These are phyloP conservation scores for Cassiopea xamachana DNA, from an alignment of 30 jellyfish, hydroid and myxozoan genomes.

Conservation along the genomic window DNA sequence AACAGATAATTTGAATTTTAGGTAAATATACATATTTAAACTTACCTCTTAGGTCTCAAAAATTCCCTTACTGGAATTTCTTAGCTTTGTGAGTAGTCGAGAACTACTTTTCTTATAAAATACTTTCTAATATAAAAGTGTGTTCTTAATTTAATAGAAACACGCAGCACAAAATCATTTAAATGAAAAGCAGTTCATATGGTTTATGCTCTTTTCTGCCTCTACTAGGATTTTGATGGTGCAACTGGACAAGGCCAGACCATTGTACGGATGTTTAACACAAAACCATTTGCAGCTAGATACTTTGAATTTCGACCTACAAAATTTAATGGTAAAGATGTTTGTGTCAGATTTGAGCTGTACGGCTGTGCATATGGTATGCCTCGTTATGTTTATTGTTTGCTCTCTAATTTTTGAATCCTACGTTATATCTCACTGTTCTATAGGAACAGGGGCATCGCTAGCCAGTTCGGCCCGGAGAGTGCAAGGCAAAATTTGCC, in stretches of 20 bases:
- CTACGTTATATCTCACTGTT: neutral
- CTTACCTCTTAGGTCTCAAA: too few relatives aligned
- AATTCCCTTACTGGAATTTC: too few relatives aligned
- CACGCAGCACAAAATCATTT: too few relatives aligned
- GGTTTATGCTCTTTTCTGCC: neutral
- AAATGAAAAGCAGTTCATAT: neutral
- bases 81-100: too few relatives aligned
- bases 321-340: slow-evolving; percentile 2
- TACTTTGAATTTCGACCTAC: slow-evolving; percentile 50
- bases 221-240: slow-evolving; percentile 27
- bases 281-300: slow-evolving; percentile 50
- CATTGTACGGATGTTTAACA: slow-evolving; percentile 8
- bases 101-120: too few relatives aligned
- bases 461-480: too few relatives aligned
- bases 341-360: slow-evolving; percentile 61
- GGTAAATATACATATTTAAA: too few relatives aligned
- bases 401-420: neutral
- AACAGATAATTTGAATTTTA: too few relatives aligned
- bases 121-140: too few relatives aligned
- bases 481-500: too few relatives aligned
- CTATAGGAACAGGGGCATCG: too few relatives aligned
- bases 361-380: slow-evolving; percentile 62
- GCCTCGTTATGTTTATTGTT: neutral
- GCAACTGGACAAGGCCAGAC: slow-evolving; percentile 32
- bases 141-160: too few relatives aligned